A percentile compares a stretch with the other conserved stretches of the same genome.
These are phyloP conservation scores for Lipophrys pholis DNA, from an alignment of 2,113 vertebrate species.

Conservation along the genomic window DNA sequence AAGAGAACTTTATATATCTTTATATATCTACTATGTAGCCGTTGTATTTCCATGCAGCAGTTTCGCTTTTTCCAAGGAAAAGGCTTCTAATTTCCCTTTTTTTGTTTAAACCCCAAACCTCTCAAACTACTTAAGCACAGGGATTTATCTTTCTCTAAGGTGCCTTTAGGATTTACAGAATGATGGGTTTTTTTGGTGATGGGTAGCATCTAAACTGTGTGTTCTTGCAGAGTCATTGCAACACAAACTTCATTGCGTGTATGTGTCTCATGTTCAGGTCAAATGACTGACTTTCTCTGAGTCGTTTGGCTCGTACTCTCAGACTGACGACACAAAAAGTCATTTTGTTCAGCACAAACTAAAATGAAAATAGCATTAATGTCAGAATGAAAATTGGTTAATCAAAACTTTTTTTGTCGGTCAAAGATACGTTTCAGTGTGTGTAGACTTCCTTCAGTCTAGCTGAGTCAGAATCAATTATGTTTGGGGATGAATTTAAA, in stretches of 20 bases:
- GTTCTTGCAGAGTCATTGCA: constrained; percentile 36
- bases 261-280: constrained; percentile 34
- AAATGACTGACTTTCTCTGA: constrained; percentile 15
- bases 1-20: constrained; percentile 39
- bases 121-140: constrained; percentile 45
- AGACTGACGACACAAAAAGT: constrained; percentile 1
- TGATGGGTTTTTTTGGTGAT: constrained; percentile 52
- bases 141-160: constrained; percentile 70
- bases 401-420: too few species aligned
- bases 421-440: background rate
- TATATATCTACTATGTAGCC: constrained; percentile 52
- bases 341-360: background rate
- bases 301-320: constrained; percentile 4
- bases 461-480: background rate
- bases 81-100: constrained; percentile 15
- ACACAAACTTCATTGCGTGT: constrained; percentile 34
- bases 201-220: constrained; percentile 37
- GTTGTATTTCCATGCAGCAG: constrained; percentile 56
- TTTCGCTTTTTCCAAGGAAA: constrained; percentile 35
- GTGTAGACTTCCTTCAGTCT: background rate
- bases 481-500: constrained; percentile 11
- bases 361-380: background rate
- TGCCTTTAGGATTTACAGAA: constrained; percentile 72
- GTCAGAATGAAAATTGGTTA: too few species aligned
- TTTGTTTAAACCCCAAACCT: constrained; percentile 39